These are phyloP conservation scores for Limnephilus marmoratus DNA, from an alignment of 2,888 invertebrate species.

Conservation along the genomic window DNA sequence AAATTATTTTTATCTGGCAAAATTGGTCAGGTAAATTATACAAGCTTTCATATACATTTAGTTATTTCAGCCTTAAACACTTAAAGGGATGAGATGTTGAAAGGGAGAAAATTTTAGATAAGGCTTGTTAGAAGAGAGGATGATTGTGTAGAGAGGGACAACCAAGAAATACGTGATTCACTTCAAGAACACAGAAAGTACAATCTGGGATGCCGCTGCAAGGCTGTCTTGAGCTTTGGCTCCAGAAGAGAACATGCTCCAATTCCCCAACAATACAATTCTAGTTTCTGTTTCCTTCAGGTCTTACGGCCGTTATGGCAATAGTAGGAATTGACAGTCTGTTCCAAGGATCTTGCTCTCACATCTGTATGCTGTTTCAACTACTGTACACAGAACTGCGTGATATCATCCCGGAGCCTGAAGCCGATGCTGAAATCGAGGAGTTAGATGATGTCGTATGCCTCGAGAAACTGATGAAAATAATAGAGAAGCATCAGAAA, in stretches of 20 bases:
- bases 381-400: constrained; percentile 47
- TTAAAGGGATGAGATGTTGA: too few relatives aligned
- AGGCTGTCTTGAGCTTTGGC: neutral
- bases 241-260: neutral
- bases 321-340: constrained; percentile 53
- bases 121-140: too few relatives aligned
- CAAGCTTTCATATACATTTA: neutral
- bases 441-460: neutral
- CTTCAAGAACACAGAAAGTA: too few relatives aligned
- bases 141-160: too few relatives aligned
- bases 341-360: constrained; percentile 54
- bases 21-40: constrained; percentile 58
- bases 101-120: too few relatives aligned
- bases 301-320: constrained; percentile 36
- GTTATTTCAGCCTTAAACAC: neutral
- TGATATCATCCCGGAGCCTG: constrained; percentile 43
- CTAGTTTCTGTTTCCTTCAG: neutral
- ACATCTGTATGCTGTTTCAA: constrained; percentile 51
- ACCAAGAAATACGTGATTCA: too few relatives aligned
- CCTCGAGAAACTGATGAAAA: neutral
- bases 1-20: constrained; percentile 51
- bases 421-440: neutral
- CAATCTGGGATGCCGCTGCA: neutral
- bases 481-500: neutral
- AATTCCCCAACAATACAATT: neutral